Conservation (phyloP, 2,797 vertebrate species). For the Urosaurus nigricauda region DNA sequence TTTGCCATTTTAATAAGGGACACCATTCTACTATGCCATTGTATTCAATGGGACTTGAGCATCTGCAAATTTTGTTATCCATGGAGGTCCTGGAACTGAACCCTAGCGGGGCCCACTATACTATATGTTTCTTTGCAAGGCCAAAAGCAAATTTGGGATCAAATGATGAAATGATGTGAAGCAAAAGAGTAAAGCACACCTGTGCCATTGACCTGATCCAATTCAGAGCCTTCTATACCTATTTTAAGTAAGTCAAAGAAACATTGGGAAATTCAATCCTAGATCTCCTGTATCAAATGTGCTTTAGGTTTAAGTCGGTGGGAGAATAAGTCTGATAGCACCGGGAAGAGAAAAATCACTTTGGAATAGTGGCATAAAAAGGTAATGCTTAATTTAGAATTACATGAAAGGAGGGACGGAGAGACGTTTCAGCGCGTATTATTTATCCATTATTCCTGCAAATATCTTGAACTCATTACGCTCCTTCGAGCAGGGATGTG, state of each 20-base stretch:
- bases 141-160: neutral
- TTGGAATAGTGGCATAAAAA: neutral
- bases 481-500: conserved; percentile 1
- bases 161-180: neutral
- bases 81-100: no score
- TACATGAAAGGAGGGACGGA: conserved; percentile 8
- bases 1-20: no score
- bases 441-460: conserved; percentile 4
- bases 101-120: no score
- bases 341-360: conserved; percentile 33
- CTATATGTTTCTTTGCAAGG: neutral
- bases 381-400: conserved; percentile 38
- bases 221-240: neutral
- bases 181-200: neutral
- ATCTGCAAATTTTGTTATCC: no score
- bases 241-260: conserved; percentile 17
- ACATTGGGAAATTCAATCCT: neutral
- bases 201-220: neutral
- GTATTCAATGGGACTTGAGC: no score
- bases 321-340: conserved; percentile 29
- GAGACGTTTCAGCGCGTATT: conserved; percentile 12
- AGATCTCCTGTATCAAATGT: neutral
- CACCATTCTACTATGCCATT: no score
- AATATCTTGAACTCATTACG: conserved; percentile 42
- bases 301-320: conserved; percentile 28